phyloP scores from a whole-genome alignment of 2,797 vertebrate genomes.

The Scarus forsteni region DNA sequence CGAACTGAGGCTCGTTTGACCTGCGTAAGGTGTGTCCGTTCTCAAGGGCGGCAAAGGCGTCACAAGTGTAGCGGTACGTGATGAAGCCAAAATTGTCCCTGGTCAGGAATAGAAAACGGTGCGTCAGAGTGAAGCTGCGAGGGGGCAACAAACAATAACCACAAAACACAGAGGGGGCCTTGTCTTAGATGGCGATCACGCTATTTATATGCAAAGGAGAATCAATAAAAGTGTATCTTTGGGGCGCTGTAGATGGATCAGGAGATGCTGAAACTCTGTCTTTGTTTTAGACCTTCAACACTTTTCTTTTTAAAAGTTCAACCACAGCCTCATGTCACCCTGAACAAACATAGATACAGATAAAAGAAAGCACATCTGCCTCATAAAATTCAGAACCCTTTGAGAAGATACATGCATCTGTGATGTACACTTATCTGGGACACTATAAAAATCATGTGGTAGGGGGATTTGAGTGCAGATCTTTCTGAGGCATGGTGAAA shows the following conservation, averaged over 20 bases:
- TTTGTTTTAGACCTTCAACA: slow-evolving; percentile 39
- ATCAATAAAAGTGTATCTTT: slow-evolving; percentile 79
- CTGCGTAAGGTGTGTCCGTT: slow-evolving; percentile 97
- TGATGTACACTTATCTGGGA: too few species aligned
- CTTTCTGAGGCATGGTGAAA: too few species aligned
- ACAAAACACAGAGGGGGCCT: slow-evolving; percentile 17
- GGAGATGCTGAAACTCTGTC: slow-evolving; percentile 39
- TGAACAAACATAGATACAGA: slow-evolving; percentile 14
- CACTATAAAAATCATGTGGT: too few species aligned
- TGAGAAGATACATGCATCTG: too few species aligned
- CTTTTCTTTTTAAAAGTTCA: slow-evolving; percentile 22
- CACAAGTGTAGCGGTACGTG: slow-evolving; percentile 99
- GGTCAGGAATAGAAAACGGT: slow-evolving; percentile 71
- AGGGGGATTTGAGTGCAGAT: too few species aligned
- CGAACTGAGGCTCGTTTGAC: slow-evolving; percentile 94
- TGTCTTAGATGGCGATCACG: slow-evolving; percentile 57
- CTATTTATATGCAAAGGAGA: slow-evolving; percentile 81
- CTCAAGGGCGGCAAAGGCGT: slow-evolving; percentile 97
- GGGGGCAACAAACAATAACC: slow-evolving; percentile 51
- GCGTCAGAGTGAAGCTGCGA: slow-evolving; percentile 52
- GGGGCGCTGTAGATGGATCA: slow-evolving; percentile 53
- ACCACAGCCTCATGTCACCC: slow-evolving; percentile 8
- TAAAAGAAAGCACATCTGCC: not conserved
- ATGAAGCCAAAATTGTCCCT: slow-evolving; percentile 99
- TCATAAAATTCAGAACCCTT: too few species aligned